A percentile compares a stretch with the other conserved stretches of the same genome.
phyloP scores from a whole-genome alignment of 2,888 invertebrate species.

The Antitype chi region DNA sequence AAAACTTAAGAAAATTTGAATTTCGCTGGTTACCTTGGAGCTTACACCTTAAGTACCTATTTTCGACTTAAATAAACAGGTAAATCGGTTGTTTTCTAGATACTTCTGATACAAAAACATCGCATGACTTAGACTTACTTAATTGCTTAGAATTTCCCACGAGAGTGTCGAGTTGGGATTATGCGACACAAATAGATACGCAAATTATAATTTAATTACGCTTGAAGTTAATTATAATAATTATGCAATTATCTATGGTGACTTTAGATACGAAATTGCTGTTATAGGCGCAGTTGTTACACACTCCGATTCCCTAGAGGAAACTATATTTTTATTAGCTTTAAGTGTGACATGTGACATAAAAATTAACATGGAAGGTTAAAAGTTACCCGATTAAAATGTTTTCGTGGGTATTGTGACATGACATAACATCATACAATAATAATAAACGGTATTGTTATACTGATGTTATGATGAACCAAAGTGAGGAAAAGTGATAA shows the following conservation, averaged over 20 bases:
- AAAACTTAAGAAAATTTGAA: too few species aligned
- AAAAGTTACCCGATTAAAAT: slow-evolving; percentile 25
- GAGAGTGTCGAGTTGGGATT: slow-evolving; percentile 31
- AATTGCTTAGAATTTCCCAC: slow-evolving; percentile 51
- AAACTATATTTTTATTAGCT: slow-evolving; percentile 16
- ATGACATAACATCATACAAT: background rate
- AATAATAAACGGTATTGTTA: slow-evolving; percentile 2
- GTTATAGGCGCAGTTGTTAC: slow-evolving; percentile 35
- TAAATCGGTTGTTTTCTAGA: slow-evolving; percentile 3
- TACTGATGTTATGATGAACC: background rate
- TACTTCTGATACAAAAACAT: slow-evolving; percentile 22
- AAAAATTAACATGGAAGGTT: slow-evolving; percentile 17
- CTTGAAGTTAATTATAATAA: slow-evolving; percentile 28
- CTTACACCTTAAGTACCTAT: background rate
- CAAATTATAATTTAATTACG: slow-evolving; percentile 33
- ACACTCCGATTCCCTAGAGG: slow-evolving; percentile 30
- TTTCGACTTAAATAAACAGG: background rate
- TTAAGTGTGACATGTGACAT: slow-evolving; percentile 19
- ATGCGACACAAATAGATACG: slow-evolving; percentile 26
- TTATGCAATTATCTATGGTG: slow-evolving; percentile 27
- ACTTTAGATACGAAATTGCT: slow-evolving; percentile 10
- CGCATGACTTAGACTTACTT: slow-evolving; percentile 19
- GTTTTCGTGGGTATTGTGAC: background rate
- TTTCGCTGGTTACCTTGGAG: too few species aligned
- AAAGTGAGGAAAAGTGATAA: slow-evolving; percentile 26